Conservation (phyloP, 2,113 vertebrate species). For the Rhombomys opimus region DNA sequence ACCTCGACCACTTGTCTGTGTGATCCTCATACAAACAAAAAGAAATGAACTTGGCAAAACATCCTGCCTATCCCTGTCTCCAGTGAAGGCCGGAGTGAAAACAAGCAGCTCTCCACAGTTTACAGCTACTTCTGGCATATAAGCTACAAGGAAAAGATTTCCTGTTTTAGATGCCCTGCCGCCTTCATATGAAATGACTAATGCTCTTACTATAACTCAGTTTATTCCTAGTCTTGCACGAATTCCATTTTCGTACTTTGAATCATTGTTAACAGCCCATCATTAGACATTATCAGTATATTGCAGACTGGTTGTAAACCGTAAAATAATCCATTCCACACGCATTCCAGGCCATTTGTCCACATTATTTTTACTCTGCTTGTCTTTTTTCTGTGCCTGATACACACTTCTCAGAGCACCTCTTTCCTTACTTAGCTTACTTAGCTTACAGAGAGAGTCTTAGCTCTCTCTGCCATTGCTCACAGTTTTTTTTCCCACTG, state of each 20-base stretch:
- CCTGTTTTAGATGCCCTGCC: background rate
- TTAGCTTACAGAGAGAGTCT: background rate
- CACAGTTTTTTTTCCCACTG: background rate
- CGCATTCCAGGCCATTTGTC: background rate
- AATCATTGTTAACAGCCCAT: background rate
- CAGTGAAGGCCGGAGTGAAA: too few relatives aligned
- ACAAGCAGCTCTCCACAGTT: background rate
- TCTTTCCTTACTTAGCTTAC: too few relatives aligned
- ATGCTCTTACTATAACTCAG: background rate
- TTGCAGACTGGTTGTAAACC: background rate
- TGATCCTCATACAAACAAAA: too few relatives aligned
- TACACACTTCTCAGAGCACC: rapidly evolving
- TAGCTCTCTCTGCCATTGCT: background rate
- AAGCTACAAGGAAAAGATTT: background rate
- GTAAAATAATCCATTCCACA: background rate
- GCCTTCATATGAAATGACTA: background rate
- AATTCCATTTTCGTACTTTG: background rate
- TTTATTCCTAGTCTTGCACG: background rate
- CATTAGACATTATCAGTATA: background rate
- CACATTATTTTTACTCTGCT: background rate
- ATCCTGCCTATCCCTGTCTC: too few relatives aligned
- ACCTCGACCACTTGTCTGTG: too few relatives aligned
- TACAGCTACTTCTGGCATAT: background rate
- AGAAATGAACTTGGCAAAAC: too few relatives aligned
- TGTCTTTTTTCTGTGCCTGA: background rate